These are phyloP conservation scores for Procambarus clarkii DNA, from an alignment of 1,140 invertebrate species.

Conservation along the genomic window DNA sequence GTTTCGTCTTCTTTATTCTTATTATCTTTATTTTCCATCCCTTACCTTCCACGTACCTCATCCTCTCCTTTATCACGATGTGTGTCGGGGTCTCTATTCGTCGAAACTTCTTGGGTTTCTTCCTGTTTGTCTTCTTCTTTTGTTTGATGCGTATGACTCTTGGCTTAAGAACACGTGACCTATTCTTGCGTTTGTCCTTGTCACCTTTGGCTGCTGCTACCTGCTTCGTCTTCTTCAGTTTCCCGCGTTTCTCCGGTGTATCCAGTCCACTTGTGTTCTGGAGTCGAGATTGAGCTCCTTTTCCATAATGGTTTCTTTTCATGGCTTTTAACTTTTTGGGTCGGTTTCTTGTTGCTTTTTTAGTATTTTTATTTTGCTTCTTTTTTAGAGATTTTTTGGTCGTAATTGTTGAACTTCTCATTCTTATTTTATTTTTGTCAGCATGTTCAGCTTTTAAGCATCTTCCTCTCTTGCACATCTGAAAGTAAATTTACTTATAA, in stretches of 20 bases:
- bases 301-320: background rate
- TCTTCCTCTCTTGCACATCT: slow-evolving; percentile 16
- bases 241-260: background rate
- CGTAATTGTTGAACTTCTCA: background rate
- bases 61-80: slow-evolving; percentile 12
- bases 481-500: slow-evolving; percentile 1
- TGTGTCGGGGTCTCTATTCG: slow-evolving; percentile 13
- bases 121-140: background rate
- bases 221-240: background rate
- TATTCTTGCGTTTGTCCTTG: background rate
- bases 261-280: background rate
- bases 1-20: background rate
- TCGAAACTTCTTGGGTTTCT: slow-evolving; percentile 2
- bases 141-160: background rate
- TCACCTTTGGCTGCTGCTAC: background rate
- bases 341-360: background rate
- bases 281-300: background rate
- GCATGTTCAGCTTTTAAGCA: background rate
- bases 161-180: background rate
- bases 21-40: slow-evolving; percentile 18
- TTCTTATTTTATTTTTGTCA: background rate
- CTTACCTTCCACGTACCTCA: slow-evolving; percentile 3
- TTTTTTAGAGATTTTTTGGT: background rate
- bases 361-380: background rate
- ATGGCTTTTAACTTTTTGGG: background rate